phyloP scores from a whole-genome alignment of 2,113 vertebrate genomes.

The Microtus richardsoni region DNA sequence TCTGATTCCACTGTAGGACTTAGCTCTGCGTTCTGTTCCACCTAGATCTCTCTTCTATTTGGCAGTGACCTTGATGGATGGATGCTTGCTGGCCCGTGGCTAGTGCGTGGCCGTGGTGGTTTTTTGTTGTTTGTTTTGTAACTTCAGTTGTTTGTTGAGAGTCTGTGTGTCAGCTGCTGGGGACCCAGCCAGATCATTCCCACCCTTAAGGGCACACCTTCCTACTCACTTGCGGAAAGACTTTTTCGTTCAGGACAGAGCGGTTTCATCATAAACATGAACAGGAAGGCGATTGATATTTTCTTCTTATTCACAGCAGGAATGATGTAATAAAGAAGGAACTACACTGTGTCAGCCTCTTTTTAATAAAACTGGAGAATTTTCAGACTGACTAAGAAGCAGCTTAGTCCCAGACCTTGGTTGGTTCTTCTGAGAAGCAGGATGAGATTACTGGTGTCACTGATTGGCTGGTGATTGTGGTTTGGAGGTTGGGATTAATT shows the following conservation, averaged over 20 bases:
- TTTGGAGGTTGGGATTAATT: background rate
- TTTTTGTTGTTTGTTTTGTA: background rate
- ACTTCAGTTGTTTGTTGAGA: background rate
- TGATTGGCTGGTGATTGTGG: background rate
- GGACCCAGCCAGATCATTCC: background rate
- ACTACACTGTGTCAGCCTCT: constrained; percentile 6
- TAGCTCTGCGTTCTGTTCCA: background rate
- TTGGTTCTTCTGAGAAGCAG: background rate
- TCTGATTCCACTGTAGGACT: background rate
- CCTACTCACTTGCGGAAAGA: background rate
- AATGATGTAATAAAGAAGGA: constrained; percentile 13
- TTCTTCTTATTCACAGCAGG: constrained; percentile 14
- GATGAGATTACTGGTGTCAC: background rate
- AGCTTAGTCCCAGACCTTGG: background rate
- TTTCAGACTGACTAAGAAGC: constrained; percentile 18
- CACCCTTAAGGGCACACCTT: background rate
- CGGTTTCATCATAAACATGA: background rate
- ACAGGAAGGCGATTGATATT: background rate
- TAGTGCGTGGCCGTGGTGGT: background rate
- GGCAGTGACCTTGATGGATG: background rate
- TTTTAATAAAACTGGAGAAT: constrained; percentile 41
- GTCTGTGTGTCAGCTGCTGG: background rate
- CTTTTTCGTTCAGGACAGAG: background rate
- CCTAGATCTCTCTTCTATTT: background rate
- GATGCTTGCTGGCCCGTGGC: background rate